Evolutionary conservation across 2,888 invertebrate genomes (phyloP), one percentile per base, ranked within the genome.

Genomic region (Brachyopa scutellaris): DNA sequence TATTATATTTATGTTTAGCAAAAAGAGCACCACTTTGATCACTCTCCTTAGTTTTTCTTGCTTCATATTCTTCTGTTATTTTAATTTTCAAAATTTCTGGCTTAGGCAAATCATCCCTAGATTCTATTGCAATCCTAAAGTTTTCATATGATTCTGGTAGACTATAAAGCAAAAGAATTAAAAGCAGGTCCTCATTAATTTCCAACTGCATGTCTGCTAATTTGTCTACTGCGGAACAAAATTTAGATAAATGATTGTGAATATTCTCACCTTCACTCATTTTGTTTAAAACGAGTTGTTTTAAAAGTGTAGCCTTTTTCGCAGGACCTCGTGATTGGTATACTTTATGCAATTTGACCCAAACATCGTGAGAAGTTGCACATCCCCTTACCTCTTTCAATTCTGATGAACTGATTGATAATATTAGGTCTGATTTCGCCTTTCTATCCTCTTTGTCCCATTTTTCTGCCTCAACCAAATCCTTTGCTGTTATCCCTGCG

Each of bases 151-250:
- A 38, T 7, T 62, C 15, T 5, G 66, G 73, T 9, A 73, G 31
- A 45, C 80, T 74, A 40, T 80, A 80, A 21, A 80, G 31, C 11
- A 80, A 49, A 38, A 64, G 45, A n/a, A 80, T 79, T 5, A 66
- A 33, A 3, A 79, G 26, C 11, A 73, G 33, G 29, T 82, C 82
- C 4, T 55, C 57, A 51, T 77, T 76, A 13, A 77, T 59, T 0
- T 82, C 38, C 15, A 40, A 15, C 9, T 57, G 26, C 57, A 57
- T 57, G 17, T 57, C 57, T 26, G 19, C 57, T 40, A 40, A 26
- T 15, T 59, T 59, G 15, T 59, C 59, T 17, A 59, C 42, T 21
- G 59, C 59, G 0, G 42, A 59, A 15, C 11, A 42, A 19, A 59
- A 59, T 1, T 59, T 59, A 31, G 59, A 31, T 31, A 59, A 4